Evolutionary conservation across 2,888 invertebrate genomes (phyloP).

Genomic region (Nomada ruficornis): DNA sequence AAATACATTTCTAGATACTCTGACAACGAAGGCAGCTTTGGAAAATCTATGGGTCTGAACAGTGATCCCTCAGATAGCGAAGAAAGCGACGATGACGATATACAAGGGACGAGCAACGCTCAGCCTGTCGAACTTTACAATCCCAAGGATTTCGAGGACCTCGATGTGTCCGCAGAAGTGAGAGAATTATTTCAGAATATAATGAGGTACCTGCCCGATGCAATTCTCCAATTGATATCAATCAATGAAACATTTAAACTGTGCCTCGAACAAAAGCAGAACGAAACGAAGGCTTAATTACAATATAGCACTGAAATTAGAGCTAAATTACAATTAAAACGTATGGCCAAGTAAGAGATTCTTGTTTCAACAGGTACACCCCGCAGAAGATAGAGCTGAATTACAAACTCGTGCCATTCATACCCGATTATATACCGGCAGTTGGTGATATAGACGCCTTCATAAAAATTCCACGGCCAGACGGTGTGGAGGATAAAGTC

Average conservation of each 20-base stretch:
- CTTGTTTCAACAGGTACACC: slow-evolving; percentile 89
- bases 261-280: no score
- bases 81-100: slow-evolving; percentile 81
- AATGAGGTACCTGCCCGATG: slow-evolving; percentile 88
- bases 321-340: no score
- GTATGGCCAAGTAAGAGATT: not conserved
- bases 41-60: slow-evolving; percentile 70
- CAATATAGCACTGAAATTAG: no score
- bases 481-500: slow-evolving; percentile 87
- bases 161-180: slow-evolving; percentile 93
- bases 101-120: slow-evolving; percentile 71
- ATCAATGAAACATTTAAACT: no score
- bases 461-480: slow-evolving; percentile 95
- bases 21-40: slow-evolving; percentile 44
- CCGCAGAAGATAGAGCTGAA: slow-evolving; percentile 97
- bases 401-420: slow-evolving; percentile 95
- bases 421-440: slow-evolving; percentile 98
- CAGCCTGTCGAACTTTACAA: slow-evolving; percentile 87
- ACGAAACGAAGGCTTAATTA: no score
- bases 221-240: slow-evolving; percentile 28
- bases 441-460: slow-evolving; percentile 99
- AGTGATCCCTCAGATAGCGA: slow-evolving; percentile 81
- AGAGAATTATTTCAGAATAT: slow-evolving; percentile 97
- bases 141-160: slow-evolving; percentile 92
- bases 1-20: slow-evolving; percentile 42